Conservation (phyloP, 2,113 vertebrate genomes). For the Mesembrinibis cayennensis region DNA sequence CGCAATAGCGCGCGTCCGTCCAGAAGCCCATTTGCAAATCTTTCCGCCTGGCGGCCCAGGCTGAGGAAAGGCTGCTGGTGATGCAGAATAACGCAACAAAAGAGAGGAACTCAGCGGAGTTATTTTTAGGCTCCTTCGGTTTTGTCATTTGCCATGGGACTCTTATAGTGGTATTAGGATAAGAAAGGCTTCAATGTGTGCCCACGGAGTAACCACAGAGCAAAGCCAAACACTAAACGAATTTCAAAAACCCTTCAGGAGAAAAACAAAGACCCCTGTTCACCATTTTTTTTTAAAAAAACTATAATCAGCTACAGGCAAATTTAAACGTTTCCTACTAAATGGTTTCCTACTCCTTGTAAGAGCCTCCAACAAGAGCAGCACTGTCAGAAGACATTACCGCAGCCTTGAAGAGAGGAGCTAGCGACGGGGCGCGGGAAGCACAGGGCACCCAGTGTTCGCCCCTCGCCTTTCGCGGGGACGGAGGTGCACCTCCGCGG, state of each 20-base stretch:
- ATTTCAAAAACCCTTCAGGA: not conserved
- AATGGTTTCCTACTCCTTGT: not conserved
- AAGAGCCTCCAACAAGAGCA: not conserved
- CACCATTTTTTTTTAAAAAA: not conserved
- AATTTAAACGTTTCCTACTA: not conserved
- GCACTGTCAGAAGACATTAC: not conserved
- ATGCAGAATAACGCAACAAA: not conserved
- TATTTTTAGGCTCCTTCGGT: not conserved
- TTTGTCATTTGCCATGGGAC: not conserved
- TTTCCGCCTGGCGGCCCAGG: accelerated
- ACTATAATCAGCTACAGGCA: not conserved
- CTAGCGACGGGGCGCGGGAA: conserved; percentile 64
- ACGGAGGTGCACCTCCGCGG: conserved; percentile 55
- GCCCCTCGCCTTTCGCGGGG: conserved; percentile 61
- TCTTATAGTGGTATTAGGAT: accelerated
- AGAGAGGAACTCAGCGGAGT: not conserved
- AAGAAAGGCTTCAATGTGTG: conserved; percentile 38
- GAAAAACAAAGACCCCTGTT: not conserved
- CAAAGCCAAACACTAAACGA: not conserved
- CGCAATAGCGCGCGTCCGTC: accelerated
- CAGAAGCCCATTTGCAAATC: not conserved
- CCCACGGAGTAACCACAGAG: not conserved
- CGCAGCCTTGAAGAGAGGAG: not conserved
- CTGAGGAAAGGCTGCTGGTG: not conserved
- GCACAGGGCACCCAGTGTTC: conserved; percentile 72